Evolutionary conservation across 2,797 vertebrate species (phyloP).

Genomic region (Notoglanidium macrostoma): DNA sequence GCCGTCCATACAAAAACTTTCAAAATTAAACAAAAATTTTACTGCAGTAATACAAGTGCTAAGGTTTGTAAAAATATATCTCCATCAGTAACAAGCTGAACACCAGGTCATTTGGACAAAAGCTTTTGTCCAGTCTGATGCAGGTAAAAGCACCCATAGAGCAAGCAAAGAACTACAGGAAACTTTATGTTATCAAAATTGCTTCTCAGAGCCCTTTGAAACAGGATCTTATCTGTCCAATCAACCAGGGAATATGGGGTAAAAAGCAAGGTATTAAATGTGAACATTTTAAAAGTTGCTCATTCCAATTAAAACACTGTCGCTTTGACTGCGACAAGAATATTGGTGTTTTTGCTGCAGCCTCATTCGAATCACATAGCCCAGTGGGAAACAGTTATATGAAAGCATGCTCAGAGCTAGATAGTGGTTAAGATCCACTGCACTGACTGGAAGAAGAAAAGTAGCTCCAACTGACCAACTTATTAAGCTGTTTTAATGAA

Average conservation of each 20-base stretch:
- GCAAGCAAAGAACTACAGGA: neutral
- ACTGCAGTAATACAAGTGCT: too few species aligned
- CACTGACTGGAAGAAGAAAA: neutral
- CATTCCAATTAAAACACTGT: neutral
- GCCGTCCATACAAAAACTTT: too few species aligned
- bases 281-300: neutral
- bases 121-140: too few species aligned
- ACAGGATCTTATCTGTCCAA: neutral
- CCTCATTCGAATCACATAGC: neutral
- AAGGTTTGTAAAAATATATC: too few species aligned
- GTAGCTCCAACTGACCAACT: neutral
- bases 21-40: too few species aligned
- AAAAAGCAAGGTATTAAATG: neutral
- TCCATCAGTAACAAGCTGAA: neutral
- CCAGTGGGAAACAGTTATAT: neutral
- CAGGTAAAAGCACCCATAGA: neutral
- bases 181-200: neutral
- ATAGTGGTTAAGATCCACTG: neutral
- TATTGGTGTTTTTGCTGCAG: neutral
- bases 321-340: neutral
- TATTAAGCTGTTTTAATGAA: neutral
- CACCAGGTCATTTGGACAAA: neutral
- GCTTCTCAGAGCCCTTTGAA: conserved; percentile 1
- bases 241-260: neutral
- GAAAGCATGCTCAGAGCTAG: neutral